phyloP scores from a whole-genome alignment of 2,797 vertebrate species.

The Ara ararauna region DNA sequence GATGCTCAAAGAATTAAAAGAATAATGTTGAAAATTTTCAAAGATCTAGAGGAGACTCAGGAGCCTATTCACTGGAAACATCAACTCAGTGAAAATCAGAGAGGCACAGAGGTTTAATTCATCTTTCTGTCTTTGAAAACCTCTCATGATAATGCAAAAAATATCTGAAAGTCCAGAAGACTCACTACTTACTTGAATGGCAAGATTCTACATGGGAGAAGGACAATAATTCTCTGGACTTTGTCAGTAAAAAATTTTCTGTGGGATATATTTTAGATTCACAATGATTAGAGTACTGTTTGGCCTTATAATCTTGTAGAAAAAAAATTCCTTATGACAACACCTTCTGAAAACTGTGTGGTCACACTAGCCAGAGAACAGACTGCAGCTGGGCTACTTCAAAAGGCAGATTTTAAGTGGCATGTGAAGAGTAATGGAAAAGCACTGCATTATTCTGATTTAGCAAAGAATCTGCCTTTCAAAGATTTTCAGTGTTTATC shows the following conservation, averaged over 20 bases:
- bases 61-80: background rate
- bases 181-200: background rate
- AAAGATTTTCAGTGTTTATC: background rate
- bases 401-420: background rate
- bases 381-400: background rate
- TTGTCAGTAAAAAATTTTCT: background rate
- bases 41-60: background rate
- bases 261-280: background rate
- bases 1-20: background rate
- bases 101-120: background rate
- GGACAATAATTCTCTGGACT: background rate
- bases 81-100: background rate
- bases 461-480: background rate
- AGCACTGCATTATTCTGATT: background rate
- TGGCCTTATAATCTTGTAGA: background rate
- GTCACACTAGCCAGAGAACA: background rate
- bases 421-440: background rate
- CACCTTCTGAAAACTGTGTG: background rate
- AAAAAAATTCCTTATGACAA: background rate
- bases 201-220: background rate
- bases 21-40: background rate
- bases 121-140: constrained; percentile 8
- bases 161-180: background rate
- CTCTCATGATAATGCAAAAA: background rate
- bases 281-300: background rate